Percentiles rank a stretch among this genome's conserved stretches.
Evolutionary conservation across 37 sponge, comb jelly and placozoan species (phyloP).

Genomic region (Beroe forskalii): DNA sequence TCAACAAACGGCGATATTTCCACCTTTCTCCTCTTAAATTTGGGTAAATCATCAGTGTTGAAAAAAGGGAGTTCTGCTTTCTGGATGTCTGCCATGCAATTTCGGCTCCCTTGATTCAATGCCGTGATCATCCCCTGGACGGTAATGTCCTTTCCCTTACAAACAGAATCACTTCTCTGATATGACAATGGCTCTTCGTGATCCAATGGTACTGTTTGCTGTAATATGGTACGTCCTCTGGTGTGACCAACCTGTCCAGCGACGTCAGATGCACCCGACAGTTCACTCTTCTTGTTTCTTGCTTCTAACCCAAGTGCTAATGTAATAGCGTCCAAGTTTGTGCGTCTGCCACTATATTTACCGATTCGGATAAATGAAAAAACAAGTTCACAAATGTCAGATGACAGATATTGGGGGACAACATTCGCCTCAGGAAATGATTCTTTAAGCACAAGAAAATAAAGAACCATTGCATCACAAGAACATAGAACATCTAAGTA

Average conservation of each 20-base stretch:
- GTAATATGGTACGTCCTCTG: background rate
- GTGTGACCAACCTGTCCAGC: background rate
- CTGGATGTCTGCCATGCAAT: conserved; percentile 14
- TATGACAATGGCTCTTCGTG: background rate
- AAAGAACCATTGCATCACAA: background rate
- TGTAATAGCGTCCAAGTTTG: conserved; percentile 9
- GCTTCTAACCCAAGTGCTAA: background rate
- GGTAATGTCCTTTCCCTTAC: background rate
- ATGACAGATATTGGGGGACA: background rate
- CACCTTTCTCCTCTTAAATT: background rate
- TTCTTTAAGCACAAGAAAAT: background rate
- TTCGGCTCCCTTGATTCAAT: conserved; percentile 6
- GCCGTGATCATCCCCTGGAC: background rate
- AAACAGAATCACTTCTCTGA: background rate
- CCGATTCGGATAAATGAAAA: conserved; percentile 2
- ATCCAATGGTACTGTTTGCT: background rate
- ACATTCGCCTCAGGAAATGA: background rate
- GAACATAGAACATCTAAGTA: background rate
- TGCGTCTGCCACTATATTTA: background rate
- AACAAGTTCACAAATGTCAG: background rate
- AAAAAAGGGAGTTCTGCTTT: conserved; percentile 29
- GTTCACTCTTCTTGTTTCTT: background rate
- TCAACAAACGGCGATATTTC: background rate
- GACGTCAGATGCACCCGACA: background rate
- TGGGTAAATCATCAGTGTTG: background rate